Base-by-base conservation (phyloP, 2,888 invertebrate genomes). In the Spilarctia lutea region DNA sequence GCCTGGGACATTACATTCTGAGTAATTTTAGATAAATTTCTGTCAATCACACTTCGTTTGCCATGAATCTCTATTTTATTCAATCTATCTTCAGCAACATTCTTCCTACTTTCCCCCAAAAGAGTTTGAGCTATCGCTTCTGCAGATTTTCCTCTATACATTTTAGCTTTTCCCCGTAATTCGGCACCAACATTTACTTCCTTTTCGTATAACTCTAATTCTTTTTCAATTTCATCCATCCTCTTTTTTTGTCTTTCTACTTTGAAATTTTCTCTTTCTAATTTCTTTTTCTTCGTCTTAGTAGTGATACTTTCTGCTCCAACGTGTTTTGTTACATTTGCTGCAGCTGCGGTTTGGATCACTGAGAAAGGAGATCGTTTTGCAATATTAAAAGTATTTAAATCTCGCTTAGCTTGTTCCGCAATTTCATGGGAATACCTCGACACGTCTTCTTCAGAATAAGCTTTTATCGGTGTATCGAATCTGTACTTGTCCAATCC, bases 141-240 rank as follows among this genome's bases (percentile, higher is more conserved):
- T 11, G 98, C 98, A 4, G 98, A 98, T 95, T 97, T 98, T 71
- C 98, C 98, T 85, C 97, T 96, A 68, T 97, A 96, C 91, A 96
- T 92, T 90, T 96, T 94, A 79, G 96, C 96, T 88, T 94, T 94
- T 78, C 96, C 91, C 90, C 94, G 96, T 78, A 96, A 90, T 85
- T 96, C 96, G 81, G 94, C 91, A 83, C 95, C 93, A 42, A 96
- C 94, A 76, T 93, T 93, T 72, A 93, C 94, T 80, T 92, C 93
- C 65, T 91, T 90, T 83, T 96, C 94, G 69, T 96, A 90, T 70
- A 90, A 86, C 68, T 94, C 92, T 3, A 94, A 85, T 75, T 94
- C 91, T 65, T 89, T 94, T 75, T 94, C 91, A 67, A 93, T 92
- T 86, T 95, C 90, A n/a, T 95, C 92, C 80, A 96, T 89, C 65